A percentile compares a stretch with the other conserved stretches of the same genome.
Evolutionary conservation across 2,888 invertebrate genomes (phyloP).

Genomic region (Hydriomena furcata): DNA sequence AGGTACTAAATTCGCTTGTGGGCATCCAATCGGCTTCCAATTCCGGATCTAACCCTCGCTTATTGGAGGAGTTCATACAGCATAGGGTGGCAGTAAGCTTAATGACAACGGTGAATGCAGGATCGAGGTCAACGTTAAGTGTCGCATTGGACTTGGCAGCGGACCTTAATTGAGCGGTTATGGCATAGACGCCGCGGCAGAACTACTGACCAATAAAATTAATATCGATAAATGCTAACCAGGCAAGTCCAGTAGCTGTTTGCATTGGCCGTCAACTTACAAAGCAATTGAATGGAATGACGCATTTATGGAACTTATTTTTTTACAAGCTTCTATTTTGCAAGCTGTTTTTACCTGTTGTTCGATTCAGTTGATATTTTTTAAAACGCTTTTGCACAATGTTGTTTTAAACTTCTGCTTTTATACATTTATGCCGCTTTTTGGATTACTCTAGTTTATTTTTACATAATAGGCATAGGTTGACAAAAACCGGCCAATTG

Average conservation of each 20-base stretch:
- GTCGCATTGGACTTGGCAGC: conserved; percentile 70
- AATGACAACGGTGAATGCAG: conserved; percentile 73
- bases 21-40: conserved; percentile 40
- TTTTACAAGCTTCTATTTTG: too few relatives aligned
- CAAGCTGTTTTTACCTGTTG: too few relatives aligned
- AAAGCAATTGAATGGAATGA: not conserved
- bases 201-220: conserved; percentile 36
- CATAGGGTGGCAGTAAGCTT: conserved; percentile 64
- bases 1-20: conserved; percentile 48
- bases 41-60: conserved; percentile 63
- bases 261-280: conserved; percentile 3
- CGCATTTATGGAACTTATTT: not conserved
- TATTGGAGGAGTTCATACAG: conserved; percentile 60
- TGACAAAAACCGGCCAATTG: too few relatives aligned
- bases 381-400: too few relatives aligned
- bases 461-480: too few relatives aligned
- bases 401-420: too few relatives aligned
- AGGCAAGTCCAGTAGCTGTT: conserved; percentile 10
- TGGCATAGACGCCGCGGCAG: conserved; percentile 43
- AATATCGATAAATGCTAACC: conserved; percentile 32
- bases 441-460: too few relatives aligned
- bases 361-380: too few relatives aligned
- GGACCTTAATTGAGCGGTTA: conserved; percentile 67
- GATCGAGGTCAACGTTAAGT: conserved; percentile 73
- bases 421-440: too few relatives aligned